Base-by-base conservation (phyloP, 2,888 invertebrate genomes). In the Andrena trimmerana region DNA sequence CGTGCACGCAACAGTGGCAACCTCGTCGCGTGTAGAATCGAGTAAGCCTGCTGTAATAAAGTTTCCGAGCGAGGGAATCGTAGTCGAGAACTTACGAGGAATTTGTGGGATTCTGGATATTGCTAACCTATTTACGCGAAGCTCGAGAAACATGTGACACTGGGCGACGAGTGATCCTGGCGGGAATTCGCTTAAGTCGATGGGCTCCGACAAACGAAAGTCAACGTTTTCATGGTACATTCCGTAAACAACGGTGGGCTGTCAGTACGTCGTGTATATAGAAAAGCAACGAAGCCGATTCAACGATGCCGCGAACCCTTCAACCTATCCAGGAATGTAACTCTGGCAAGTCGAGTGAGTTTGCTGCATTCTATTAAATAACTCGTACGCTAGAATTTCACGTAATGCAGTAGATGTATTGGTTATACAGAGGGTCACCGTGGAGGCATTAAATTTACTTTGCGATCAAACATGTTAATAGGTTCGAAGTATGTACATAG, bases 271-370 rank as follows among this genome's bases (percentile, higher is more conserved):
- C 67, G 20, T 20, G 24, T 59, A 20, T 20, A 20, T 20, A 54
- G 60, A 70, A 69, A 50, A 72, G 8, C 20, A 16, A 82, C 16
- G 20, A 69, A 60, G 52, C 57, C 24, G 13, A 54, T 68, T 67
- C 69, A 54, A 90, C 73, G 84, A 93, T 92, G 93, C 90, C 92
- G 75, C 90, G 92, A 70, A 90, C 88, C 16, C 89, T 93, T 2
- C 93, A 93, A 73, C 93, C 93, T 10, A 93, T 93, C 71, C 92
- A 92, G 88, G 93, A 93, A 87, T 90, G 90, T 6, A 91, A 91
- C 62, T 90, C 93, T 8, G 89, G 91, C 20, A 92, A 92, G 71
- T 90, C 91, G 20, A 88, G 92, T 92, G 70, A 90, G 91, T 80
- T 52, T n/a, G n/a, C 20, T 50, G 6, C 33, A 20, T 24, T 52